phyloP scores from a whole-genome alignment of 2,113 vertebrate genomes.

The Grammomys surdaster region DNA sequence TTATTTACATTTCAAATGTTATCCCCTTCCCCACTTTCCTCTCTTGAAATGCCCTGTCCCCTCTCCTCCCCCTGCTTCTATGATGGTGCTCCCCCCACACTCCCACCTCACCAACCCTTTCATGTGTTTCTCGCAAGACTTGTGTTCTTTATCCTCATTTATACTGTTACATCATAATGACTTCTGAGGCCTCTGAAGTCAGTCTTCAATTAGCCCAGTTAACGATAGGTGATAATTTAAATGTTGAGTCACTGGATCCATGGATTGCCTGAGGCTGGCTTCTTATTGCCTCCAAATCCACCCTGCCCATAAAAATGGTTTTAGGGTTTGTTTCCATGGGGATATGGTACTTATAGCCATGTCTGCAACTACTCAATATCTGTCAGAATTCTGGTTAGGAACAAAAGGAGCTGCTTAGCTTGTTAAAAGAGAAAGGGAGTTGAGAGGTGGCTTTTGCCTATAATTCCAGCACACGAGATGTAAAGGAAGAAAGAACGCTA shows the following conservation, averaged over 20 bases:
- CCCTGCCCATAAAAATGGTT: neutral
- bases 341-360: neutral
- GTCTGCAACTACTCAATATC: neutral
- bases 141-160: neutral
- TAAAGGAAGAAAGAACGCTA: neutral
- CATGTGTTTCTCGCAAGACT: neutral
- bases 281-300: neutral
- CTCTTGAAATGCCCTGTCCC: too few species aligned
- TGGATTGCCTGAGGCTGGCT: neutral
- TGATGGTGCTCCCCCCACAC: too few species aligned
- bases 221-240: constrained; percentile 16
- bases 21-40: too few species aligned
- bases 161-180: neutral
- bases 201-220: neutral
- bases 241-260: neutral
- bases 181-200: neutral
- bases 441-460: neutral
- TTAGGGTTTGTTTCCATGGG: constrained; percentile 15
- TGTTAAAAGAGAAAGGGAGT: constrained; percentile 22
- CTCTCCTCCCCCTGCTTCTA: too few species aligned
- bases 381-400: constrained; percentile 12
- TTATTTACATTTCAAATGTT: too few species aligned
- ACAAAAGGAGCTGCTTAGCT: neutral
- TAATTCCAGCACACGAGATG: neutral
- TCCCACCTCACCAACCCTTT: neutral